phyloP scores from a whole-genome alignment of 2,113 vertebrate genomes.

The Python bivittatus region DNA sequence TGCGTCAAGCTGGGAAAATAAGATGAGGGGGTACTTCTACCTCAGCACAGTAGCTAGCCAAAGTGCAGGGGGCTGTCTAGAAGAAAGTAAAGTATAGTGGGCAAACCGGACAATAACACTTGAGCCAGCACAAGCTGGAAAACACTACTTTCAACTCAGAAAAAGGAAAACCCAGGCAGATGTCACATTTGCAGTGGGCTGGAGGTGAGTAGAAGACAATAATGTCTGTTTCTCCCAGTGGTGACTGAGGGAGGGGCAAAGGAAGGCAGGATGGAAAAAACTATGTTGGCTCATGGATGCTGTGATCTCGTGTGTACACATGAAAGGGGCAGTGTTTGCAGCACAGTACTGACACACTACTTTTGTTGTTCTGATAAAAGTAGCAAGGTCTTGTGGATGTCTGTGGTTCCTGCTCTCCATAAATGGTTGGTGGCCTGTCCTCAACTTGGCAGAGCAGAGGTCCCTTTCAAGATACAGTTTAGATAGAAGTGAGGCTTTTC shows the following conservation, averaged over 20 bases:
- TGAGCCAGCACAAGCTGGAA: background rate
- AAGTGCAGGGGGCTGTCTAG: background rate
- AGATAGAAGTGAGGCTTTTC: too few relatives aligned
- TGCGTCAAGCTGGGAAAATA: background rate
- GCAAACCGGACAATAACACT: background rate
- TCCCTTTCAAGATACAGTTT: background rate
- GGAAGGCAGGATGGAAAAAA: background rate
- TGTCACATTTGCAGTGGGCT: background rate
- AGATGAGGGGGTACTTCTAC: background rate
- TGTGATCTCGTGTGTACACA: background rate
- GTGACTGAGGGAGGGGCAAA: background rate
- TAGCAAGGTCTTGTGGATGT: background rate
- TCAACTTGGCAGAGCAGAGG: background rate
- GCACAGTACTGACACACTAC: background rate
- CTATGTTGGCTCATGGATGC: background rate
- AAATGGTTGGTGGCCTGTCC: background rate
- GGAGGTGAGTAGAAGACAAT: background rate
- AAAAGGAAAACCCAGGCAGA: background rate
- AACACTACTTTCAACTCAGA: background rate
- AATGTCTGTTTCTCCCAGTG: background rate
- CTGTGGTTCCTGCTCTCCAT: background rate
- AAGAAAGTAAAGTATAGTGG: background rate
- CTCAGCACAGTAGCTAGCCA: background rate
- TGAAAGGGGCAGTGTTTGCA: background rate
- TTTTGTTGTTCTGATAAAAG: background rate